Evolutionary conservation across 2,797 vertebrate genomes (phyloP), one percentile per base, ranked within the genome.

Genomic region (Xiphorhynchus erythropygius): DNA sequence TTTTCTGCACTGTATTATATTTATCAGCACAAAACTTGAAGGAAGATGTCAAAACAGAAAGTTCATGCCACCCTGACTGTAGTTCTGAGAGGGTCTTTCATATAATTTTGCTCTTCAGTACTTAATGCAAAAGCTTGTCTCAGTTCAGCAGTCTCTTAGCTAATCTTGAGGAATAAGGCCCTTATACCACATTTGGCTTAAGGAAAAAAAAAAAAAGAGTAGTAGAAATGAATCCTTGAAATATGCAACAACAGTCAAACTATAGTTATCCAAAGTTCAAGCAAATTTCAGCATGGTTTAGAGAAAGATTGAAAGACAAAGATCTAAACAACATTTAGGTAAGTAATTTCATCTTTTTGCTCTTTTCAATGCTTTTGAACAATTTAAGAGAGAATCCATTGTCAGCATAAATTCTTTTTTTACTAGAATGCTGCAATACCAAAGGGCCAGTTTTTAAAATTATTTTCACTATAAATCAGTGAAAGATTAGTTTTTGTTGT

Each of bases 401-500:
- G 12, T 33, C 46, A n/a, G 7, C 25, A 19, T 49, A 52, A 93
- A 79, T 88, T 94, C 9, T 13, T 83, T 86, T 86, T 80, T 65
- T 18, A 75, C 57, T 76, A 50, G 47, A 81, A 80, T 46, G 28
- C n/a, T 47, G 11, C 35, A 41, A 44, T 50, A 92, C 6, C 25
- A 70, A 24, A 79, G 92, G 73, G 68, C 68, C 63, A 77, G 10
- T 92, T 50, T 93, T 92, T 68, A 41, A 84, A 94, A 91, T 92
- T 80, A 73, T 75, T 90, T 33, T 39, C 19, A 68, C 9, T 70
- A 22, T 75, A 93, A 85, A 74, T 83, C 62, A 91, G 18, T 56
- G 24, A 9, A 82, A 44, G 47, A 56, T 64, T 89, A 71, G 18
- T 91, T 55, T 93, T 91, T 63, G 28, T 83, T 49, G 62, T 56